Conservation (phyloP, 2,888 invertebrate genomes). For the Archaeoteleia sp. region DNA sequence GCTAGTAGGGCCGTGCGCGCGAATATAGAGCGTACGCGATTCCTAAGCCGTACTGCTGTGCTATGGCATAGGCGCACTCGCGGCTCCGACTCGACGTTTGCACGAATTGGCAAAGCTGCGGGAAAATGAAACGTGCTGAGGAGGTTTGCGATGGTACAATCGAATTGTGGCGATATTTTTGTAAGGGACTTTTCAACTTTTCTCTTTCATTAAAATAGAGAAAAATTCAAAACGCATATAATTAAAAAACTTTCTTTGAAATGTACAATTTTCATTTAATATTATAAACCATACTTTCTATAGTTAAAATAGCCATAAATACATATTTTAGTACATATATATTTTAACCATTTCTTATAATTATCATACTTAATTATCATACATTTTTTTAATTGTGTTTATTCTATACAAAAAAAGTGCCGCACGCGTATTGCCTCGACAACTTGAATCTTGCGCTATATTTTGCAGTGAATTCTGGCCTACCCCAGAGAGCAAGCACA, state of each 20-base stretch:
- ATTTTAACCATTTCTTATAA: not conserved
- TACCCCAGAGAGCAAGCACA: slow-evolving; percentile 52
- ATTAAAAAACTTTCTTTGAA: too few relatives aligned
- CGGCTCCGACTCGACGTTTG: not conserved
- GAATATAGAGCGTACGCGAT: slow-evolving; percentile 64
- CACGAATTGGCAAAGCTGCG: not conserved
- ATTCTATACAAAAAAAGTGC: slow-evolving; percentile 2
- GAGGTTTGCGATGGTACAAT: too few relatives aligned
- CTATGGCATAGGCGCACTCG: slow-evolving; percentile 13
- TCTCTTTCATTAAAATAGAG: too few relatives aligned
- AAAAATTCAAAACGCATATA: too few relatives aligned
- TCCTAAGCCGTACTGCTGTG: slow-evolving; percentile 33
- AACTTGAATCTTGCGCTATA: too few relatives aligned
- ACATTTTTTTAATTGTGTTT: not conserved
- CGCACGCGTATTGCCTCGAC: slow-evolving; percentile 19
- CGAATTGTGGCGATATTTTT: too few relatives aligned
- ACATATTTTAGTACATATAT: too few relatives aligned
- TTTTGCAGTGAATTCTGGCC: slow-evolving; percentile 57
- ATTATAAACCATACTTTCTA: too few relatives aligned
- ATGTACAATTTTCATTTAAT: too few relatives aligned
- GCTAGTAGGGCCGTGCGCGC: slow-evolving; percentile 67
- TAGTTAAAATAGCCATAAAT: too few relatives aligned
- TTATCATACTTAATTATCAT: not conserved
- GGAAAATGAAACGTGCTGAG: too few relatives aligned
- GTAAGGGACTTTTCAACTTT: too few relatives aligned